These are phyloP conservation scores for Eumerus sabulonum DNA, from an alignment of 2,888 invertebrate species.

Conservation along the genomic window DNA sequence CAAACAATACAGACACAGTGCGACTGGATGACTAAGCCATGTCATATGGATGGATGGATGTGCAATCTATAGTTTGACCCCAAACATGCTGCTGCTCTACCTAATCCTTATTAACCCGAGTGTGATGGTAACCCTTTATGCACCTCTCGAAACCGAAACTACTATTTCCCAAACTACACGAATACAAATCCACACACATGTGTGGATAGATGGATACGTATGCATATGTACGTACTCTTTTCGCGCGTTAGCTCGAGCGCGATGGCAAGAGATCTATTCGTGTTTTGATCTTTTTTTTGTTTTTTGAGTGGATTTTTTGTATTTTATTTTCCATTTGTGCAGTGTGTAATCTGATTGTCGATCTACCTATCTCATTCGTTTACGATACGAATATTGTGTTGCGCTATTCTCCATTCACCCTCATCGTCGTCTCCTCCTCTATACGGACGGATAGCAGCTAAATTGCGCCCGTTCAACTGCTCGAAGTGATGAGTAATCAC, in stretches of 20 bases:
- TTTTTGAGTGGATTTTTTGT: too few species aligned
- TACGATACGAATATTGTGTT: slow-evolving; percentile 11
- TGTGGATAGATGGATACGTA: too few species aligned
- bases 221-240: slow-evolving; percentile 33
- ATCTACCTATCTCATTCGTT: slow-evolving; percentile 63
- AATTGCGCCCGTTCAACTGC: slow-evolving; percentile 65
- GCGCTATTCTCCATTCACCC: slow-evolving; percentile 53
- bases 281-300: slow-evolving; percentile 35
- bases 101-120: too few species aligned
- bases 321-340: slow-evolving; percentile 27
- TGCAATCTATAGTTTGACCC: too few species aligned
- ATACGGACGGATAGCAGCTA: slow-evolving; percentile 57
- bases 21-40: slow-evolving; percentile 3
- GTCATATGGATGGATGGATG: background rate
- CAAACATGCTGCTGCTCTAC: too few species aligned
- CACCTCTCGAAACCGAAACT: slow-evolving; percentile 42
- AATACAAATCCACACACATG: too few species aligned
- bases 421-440: slow-evolving; percentile 39
- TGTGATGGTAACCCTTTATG: slow-evolving; percentile 58
- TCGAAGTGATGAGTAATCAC: slow-evolving; percentile 66
- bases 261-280: slow-evolving; percentile 53
- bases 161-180: slow-evolving; percentile 40
- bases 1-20: background rate
- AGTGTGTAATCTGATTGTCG: slow-evolving; percentile 47
- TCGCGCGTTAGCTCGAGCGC: slow-evolving; percentile 33